A percentile compares a stretch with the other conserved stretches of the same genome.
phyloP scores from a whole-genome alignment of 2,113 vertebrate species.

The Pandion haliaetus region DNA sequence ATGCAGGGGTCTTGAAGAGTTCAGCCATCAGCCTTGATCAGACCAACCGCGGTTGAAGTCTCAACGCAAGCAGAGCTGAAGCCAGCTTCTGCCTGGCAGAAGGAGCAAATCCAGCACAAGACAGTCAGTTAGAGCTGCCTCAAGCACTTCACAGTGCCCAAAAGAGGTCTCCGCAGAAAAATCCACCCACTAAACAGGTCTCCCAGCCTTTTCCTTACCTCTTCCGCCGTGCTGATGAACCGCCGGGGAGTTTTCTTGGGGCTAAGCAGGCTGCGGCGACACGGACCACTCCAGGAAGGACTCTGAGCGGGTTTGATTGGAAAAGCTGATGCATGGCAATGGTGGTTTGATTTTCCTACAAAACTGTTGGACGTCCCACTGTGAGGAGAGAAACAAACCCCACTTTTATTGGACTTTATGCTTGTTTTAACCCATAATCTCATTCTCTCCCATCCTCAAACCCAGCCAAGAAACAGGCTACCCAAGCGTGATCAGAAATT shows the following conservation, averaged over 20 bases:
- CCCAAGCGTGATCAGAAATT: accelerated
- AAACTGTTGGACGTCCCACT: constrained; percentile 67
- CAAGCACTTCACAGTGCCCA: accelerated
- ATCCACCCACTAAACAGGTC: neutral
- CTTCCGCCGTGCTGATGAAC: constrained; percentile 74
- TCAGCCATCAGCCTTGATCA: neutral
- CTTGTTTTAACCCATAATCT: accelerated
- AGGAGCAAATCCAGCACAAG: neutral
- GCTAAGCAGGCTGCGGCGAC: constrained; percentile 72
- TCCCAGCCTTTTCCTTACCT: constrained; percentile 48
- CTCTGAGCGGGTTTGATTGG: constrained; percentile 73
- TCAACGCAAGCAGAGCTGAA: accelerated
- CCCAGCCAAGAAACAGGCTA: accelerated
- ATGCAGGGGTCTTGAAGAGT: too few relatives aligned
- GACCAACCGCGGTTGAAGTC: accelerated
- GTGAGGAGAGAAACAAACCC: neutral
- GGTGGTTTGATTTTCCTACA: constrained; percentile 68
- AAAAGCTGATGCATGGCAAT: constrained; percentile 67
- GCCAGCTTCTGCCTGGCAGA: too few relatives aligned
- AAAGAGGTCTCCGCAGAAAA: neutral
- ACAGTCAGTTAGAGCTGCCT: accelerated
- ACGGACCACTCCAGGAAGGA: constrained; percentile 67
- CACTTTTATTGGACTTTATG: accelerated
- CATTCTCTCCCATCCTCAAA: neutral
- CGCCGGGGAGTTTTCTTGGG: constrained; percentile 76